phyloP scores from a whole-genome alignment of 2,888 invertebrate species.

The Ypsolopha scabrella region DNA sequence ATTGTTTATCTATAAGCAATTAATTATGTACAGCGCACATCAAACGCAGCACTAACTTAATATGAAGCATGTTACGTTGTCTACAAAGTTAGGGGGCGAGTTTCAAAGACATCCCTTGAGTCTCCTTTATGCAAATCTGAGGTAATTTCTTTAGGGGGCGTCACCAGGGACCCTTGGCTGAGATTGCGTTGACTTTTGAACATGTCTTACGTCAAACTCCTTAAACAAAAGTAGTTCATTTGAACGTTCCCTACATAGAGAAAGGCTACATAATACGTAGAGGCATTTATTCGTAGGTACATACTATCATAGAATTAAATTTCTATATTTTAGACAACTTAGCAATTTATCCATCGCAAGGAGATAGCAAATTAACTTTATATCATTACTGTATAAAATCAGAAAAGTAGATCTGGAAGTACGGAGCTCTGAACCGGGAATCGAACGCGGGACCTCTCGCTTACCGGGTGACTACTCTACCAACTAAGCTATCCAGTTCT shows the following conservation, averaged over 20 bases:
- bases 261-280: background rate
- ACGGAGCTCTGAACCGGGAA: too few relatives aligned
- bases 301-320: too few relatives aligned
- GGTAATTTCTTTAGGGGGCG: conserved; percentile 61
- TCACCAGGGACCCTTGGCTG: conserved; percentile 48
- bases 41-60: conserved; percentile 31
- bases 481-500: too few relatives aligned
- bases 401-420: too few relatives aligned
- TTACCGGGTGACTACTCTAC: too few relatives aligned
- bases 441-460: too few relatives aligned
- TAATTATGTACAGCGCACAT: conserved; percentile 11
- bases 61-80: conserved; percentile 53
- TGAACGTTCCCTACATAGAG: background rate
- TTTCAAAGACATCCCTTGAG: conserved; percentile 56
- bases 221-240: background rate
- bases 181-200: conserved; percentile 54
- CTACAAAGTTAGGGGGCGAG: conserved; percentile 49
- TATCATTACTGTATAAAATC: too few relatives aligned
- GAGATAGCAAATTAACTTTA: too few relatives aligned
- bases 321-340: background rate
- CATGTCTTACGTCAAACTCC: conserved; percentile 21
- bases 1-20: too few relatives aligned
- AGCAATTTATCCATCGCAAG: too few relatives aligned
- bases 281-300: too few relatives aligned
- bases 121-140: conserved; percentile 63